Base-by-base conservation (phyloP, 1,140 invertebrate genomes). In the Cotesia glomerata region DNA sequence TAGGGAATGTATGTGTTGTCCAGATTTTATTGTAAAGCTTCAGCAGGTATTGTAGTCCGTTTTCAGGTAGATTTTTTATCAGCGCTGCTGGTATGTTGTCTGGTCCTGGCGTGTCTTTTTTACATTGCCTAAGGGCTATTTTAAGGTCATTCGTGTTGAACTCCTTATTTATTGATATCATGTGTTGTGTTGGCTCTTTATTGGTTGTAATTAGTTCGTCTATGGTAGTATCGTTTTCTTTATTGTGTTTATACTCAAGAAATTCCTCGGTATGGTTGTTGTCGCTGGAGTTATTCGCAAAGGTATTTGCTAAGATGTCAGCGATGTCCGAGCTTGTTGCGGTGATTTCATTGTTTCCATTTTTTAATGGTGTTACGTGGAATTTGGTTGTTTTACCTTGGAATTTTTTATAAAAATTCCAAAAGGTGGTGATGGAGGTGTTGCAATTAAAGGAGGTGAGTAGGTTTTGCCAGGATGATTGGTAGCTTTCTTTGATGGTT, bases 21-120 rank as follows among this genome's bases (percentile, higher is more conserved):
- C 82, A 69, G 2, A 79, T 77, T 5, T 69, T 59, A 64, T 84
- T 84, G 59, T 78, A 78, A 2, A 84, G 56, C n/a, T 67, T 34
- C 0, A 74, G 64, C 0, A 84, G 35, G 9, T 74, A 65, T 0
- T 74, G 39, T 1, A 79, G 52, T 8, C 64, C 71, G 71, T 76
- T 76, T 11, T 26, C 5, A 4, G 77, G 70, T 3, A 81, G 62
- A 16, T 81, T 75, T 78, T 78, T 78, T 8, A 78, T 65, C 4
- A 81, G 32, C 0, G 69, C 75, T 36, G 74, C 75, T 9, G 64
- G 72, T 14, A 78, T 74, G 32, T 52, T 59, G 35, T 77, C 74
- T 32, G 69, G 72, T 32, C 76, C 77, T 0, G 72, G 74, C 56
- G 66, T 76, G 26, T 61, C 58, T 26, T 67, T 67, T 72, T 71